Conservation (phyloP, 1,140 invertebrate species). For the Pogonomyrmex barbatus region DNA sequence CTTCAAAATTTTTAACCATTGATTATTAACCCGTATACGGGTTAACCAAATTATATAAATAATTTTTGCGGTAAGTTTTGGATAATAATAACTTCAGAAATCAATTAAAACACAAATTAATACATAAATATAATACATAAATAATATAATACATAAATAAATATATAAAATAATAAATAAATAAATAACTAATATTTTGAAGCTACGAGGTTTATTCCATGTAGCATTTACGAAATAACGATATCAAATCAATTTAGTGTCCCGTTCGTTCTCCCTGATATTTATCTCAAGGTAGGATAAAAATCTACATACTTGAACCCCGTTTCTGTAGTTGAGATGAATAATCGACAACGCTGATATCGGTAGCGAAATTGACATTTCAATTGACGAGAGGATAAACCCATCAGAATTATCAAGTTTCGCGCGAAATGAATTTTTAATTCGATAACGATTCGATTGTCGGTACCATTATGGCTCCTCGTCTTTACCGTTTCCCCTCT, state of each 20-base stretch:
- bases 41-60: background rate
- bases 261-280: background rate
- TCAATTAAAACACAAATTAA: background rate
- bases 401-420: constrained; percentile 59
- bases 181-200: no score
- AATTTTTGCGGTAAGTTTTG: background rate
- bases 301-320: no score
- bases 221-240: background rate
- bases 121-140: background rate
- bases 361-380: constrained; percentile 37
- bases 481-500: constrained; percentile 19
- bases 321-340: background rate
- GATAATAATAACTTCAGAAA: background rate
- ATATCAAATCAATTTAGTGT: background rate
- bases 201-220: background rate
- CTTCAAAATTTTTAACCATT: background rate
- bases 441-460: constrained; percentile 66
- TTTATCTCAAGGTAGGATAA: background rate
- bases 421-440: constrained; percentile 65
- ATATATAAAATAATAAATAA: no score
- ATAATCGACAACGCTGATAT: background rate
- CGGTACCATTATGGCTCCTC: constrained; percentile 51
- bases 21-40: background rate
- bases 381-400: constrained; percentile 23
- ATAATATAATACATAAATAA: background rate